phyloP scores from a whole-genome alignment of 1,140 invertebrate species.

The Mactra quadrangularis region DNA sequence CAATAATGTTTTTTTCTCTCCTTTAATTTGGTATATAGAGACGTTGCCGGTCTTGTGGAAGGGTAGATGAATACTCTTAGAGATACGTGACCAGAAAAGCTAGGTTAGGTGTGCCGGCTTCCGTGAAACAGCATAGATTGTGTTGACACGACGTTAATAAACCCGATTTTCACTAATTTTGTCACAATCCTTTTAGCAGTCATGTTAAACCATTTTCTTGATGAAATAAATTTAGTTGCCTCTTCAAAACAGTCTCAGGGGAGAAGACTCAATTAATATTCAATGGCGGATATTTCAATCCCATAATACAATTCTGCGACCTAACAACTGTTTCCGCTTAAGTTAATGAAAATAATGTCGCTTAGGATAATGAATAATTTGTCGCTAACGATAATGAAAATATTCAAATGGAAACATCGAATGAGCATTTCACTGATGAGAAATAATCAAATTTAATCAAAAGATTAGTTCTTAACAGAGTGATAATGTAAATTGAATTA shows the following conservation, averaged over 20 bases:
- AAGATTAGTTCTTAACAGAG: neutral
- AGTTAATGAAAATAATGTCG: conserved; percentile 40
- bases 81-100: too few species aligned
- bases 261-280: conserved; percentile 4
- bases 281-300: conserved; percentile 1
- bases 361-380: conserved; percentile 47
- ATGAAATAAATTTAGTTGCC: neutral
- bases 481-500: too few species aligned
- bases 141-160: too few species aligned
- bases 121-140: too few species aligned
- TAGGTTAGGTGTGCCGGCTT: too few species aligned
- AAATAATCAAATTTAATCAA: conserved; percentile 39
- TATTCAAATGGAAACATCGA: conserved; percentile 16
- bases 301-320: conserved; percentile 29
- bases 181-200: too few species aligned
- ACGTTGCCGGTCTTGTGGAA: too few species aligned
- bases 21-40: too few species aligned
- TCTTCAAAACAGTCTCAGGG: neutral
- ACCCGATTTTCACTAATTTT: too few species aligned
- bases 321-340: conserved; percentile 45
- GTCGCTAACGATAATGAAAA: conserved; percentile 52
- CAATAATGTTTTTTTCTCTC: too few species aligned
- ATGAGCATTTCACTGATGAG: conserved; percentile 32
- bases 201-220: neutral
- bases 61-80: too few species aligned